Evolutionary conservation across 2,797 vertebrate genomes (phyloP), one percentile per base, ranked within the genome.

Genomic region (Arnoldichthys spilopterus): DNA sequence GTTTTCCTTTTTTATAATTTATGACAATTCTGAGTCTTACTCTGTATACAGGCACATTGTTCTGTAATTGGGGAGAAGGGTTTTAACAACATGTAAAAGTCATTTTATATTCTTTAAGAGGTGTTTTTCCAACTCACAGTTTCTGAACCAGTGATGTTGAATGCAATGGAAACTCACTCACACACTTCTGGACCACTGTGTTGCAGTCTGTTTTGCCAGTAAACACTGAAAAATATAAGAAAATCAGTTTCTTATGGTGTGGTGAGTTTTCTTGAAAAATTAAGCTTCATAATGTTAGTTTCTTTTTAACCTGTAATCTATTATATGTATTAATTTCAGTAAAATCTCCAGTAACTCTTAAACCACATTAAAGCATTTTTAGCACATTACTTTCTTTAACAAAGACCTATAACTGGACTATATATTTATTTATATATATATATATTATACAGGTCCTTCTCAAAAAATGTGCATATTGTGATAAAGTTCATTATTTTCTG

Each of bases 161-260:
- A 1, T 40, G 34, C 12, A 45, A 6, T 24, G 26, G 62, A 40
- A n/a, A 13, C n/a, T 43, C 34, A 66, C 12, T 40, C 11, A 26
- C 12, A 40, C 22, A 26, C 13, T 15, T 67, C 64, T 67, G 64
- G 22, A 2, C 26, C 66, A 49, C 43, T 49, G 18, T 26, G 45
- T 1, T 30, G n/a, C 28, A 13, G 37, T 66, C 9, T 37, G 30
- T 63, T 63, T 6, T 43, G 43, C 16, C 43, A 49, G 66, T 69
- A 49, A 69, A 69, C 66, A 11, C 37, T 37, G 61, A 66, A 49
- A 63, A 5, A 47, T 7, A 26, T 66, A 12, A 34, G n/a, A 67
- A 45, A 16, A n/a, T 47, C 13, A 3, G 63, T 45, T 43, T 66
- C n/a, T 43, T 34, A 40, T 15, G 43, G 24, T 43, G 37, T 43